A percentile compares a stretch with the other conserved stretches of the same genome.
Conservation (phyloP, 2,888 invertebrate species). For the Ditylenchus weischeri region DNA sequence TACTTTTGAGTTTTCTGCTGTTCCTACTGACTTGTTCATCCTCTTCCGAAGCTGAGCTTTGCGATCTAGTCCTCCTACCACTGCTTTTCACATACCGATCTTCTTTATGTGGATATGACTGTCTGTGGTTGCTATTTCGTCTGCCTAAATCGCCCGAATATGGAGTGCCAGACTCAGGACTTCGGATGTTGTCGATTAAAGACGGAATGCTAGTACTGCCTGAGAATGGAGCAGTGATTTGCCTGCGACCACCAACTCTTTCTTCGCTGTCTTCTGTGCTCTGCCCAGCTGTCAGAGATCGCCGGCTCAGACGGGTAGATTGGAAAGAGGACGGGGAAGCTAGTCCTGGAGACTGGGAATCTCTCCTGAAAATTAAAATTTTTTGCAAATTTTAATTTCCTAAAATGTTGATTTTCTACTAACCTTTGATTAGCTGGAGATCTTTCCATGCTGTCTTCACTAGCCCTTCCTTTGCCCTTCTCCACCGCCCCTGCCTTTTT, state of each 20-base stretch:
- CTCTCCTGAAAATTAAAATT: conserved; percentile 1
- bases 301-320: too few relatives aligned
- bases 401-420: too few relatives aligned
- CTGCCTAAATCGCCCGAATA: too few relatives aligned
- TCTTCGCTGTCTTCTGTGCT: too few relatives aligned
- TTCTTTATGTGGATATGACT: neutral
- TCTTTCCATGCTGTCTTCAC: too few relatives aligned
- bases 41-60: conserved; percentile 4
- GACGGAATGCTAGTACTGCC: neutral
- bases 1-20: conserved; percentile 3
- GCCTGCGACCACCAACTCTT: neutral
- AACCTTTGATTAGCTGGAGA: too few relatives aligned
- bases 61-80: conserved; percentile 5
- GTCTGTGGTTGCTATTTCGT: too few relatives aligned
- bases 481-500: neutral
- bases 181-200: neutral
- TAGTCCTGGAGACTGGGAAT: neutral
- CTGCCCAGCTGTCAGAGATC: too few relatives aligned
- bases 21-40: conserved; percentile 2
- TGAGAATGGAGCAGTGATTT: neutral
- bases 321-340: neutral
- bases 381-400: too few relatives aligned
- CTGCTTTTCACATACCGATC: neutral
- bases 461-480: too few relatives aligned
- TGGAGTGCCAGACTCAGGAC: too few relatives aligned